Conservation (phyloP, 2,113 vertebrate genomes). For the Mesitornis unicolor region DNA sequence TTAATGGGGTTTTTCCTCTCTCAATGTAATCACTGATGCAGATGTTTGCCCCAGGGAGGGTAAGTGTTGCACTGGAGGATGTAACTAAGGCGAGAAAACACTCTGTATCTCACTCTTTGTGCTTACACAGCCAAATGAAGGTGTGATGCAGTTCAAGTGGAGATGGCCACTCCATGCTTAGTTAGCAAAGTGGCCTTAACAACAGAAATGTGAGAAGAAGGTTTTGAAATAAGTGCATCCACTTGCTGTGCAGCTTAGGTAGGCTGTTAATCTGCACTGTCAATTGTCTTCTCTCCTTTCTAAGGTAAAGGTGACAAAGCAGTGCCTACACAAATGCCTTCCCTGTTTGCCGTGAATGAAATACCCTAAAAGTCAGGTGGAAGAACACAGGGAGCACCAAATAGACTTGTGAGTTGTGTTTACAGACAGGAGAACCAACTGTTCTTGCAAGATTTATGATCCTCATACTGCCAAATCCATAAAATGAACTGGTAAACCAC, state of each 20-base stretch:
- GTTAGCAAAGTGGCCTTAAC: not conserved
- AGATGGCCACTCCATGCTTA: not conserved
- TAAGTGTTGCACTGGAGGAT: not conserved
- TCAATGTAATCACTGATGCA: not conserved
- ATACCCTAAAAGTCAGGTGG: not conserved
- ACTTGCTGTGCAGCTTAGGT: not conserved
- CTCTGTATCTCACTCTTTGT: not conserved
- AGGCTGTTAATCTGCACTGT: not conserved
- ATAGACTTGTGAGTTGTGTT: not conserved
- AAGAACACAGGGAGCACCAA: not conserved
- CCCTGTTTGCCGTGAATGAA: not conserved
- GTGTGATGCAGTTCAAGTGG: not conserved
- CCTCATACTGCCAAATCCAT: not conserved
- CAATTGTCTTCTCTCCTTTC: not conserved
- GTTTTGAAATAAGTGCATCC: not conserved
- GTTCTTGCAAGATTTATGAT: not conserved
- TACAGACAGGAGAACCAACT: not conserved
- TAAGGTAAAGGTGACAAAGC: not conserved
- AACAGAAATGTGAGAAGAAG: not conserved
- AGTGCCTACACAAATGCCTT: not conserved
- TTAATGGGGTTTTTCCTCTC: not conserved
- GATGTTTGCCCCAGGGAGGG: not conserved
- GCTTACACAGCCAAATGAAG: not conserved
- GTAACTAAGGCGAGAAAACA: not conserved
- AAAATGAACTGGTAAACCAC: not conserved